phyloP scores from a whole-genome alignment of 2,113 vertebrate genomes.

The Tragelaphus strepsiceros region DNA sequence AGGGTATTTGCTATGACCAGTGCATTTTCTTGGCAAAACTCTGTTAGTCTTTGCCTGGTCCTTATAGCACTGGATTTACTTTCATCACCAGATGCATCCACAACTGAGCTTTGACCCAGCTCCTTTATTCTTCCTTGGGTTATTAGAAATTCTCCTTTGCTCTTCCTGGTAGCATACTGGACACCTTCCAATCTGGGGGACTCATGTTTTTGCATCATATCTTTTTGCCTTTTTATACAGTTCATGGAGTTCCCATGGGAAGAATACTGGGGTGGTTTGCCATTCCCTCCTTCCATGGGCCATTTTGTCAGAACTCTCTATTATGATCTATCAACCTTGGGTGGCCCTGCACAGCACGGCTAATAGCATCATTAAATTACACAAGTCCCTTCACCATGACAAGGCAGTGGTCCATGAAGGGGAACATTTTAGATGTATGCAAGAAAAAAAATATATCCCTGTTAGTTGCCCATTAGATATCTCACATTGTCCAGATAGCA shows the following conservation, averaged over 20 bases:
- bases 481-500: background rate
- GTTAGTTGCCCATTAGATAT: accelerated
- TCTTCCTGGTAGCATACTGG: background rate
- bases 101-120: background rate
- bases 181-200: background rate
- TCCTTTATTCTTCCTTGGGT: background rate
- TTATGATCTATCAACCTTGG: background rate
- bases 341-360: background rate
- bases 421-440: background rate
- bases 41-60: background rate
- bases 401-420: background rate
- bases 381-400: background rate
- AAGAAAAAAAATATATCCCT: background rate
- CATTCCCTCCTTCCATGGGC: background rate
- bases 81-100: background rate
- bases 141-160: background rate
- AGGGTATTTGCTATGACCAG: too few species aligned
- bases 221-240: background rate
- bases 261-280: background rate
- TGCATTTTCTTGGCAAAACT: too few species aligned
- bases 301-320: background rate
- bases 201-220: background rate
- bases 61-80: background rate
- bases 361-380: background rate
- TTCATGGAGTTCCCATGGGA: background rate